These are phyloP conservation scores for Hypocryptadius cinnamomeus DNA, from an alignment of 2,113 vertebrate species.

Conservation along the genomic window DNA sequence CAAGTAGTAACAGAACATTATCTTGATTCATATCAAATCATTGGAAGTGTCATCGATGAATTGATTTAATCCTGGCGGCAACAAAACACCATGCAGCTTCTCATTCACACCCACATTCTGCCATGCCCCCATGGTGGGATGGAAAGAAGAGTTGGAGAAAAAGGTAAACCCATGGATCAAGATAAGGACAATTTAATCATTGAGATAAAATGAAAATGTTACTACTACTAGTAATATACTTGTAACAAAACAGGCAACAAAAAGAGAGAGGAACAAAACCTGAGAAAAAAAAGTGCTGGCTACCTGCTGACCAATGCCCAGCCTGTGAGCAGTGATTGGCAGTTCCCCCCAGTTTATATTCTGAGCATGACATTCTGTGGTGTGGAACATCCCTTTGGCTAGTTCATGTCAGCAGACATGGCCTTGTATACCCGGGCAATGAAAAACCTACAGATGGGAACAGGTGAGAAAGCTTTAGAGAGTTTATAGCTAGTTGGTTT, in stretches of 20 bases:
- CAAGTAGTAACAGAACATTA: not conserved
- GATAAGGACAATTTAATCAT: not conserved
- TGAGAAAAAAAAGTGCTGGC: not conserved
- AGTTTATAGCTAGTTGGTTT: not conserved
- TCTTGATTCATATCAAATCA: not conserved
- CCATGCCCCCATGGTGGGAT: not conserved
- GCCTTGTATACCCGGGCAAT: not conserved
- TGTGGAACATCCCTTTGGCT: not conserved
- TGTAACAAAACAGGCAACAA: not conserved
- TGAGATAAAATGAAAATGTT: not conserved
- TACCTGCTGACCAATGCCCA: not conserved
- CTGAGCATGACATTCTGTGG: no score
- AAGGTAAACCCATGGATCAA: not conserved
- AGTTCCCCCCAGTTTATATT: not conserved
- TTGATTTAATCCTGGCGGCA: not conserved
- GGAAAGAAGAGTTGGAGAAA: not conserved
- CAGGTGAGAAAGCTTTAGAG: not conserved
- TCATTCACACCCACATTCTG: fast-evolving
- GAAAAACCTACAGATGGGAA: not conserved
- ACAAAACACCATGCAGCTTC: not conserved
- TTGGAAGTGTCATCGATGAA: not conserved
- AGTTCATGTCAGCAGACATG: not conserved
- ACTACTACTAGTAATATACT: not conserved
- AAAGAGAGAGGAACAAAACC: not conserved
- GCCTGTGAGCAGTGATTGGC: not conserved